These are phyloP conservation scores for Megaceryle alcyon DNA, from an alignment of 2,797 vertebrate species.

Conservation along the genomic window DNA sequence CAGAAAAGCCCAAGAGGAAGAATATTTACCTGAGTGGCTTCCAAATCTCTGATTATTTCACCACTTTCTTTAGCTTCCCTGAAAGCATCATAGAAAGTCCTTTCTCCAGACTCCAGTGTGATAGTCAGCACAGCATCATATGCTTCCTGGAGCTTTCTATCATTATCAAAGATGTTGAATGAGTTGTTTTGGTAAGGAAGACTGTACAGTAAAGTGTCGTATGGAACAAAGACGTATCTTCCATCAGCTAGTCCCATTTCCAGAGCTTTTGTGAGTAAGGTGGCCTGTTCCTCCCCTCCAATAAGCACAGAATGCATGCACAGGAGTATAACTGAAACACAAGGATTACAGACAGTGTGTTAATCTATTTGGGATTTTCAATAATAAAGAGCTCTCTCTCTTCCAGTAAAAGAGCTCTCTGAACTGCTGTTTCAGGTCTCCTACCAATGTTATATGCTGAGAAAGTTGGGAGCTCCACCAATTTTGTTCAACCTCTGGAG, in stretches of 20 bases:
- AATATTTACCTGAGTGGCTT: constrained; percentile 82
- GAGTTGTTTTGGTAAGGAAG: constrained; percentile 86
- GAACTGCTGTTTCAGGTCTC: neutral
- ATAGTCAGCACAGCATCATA: constrained; percentile 93
- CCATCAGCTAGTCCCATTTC: constrained; percentile 89
- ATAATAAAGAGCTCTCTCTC: neutral
- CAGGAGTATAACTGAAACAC: constrained; percentile 89
- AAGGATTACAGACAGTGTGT: neutral
- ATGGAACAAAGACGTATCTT: constrained; percentile 90
- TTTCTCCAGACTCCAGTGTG: constrained; percentile 86
- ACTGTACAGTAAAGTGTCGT: constrained; percentile 91
- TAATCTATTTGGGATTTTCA: neutral
- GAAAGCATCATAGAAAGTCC: constrained; percentile 88
- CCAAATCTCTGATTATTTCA: constrained; percentile 78
- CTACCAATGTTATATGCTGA: neutral
- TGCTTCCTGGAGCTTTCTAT: constrained; percentile 83
- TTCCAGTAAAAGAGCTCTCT: neutral
- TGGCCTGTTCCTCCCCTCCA: constrained; percentile 86
- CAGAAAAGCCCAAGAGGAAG: neutral
- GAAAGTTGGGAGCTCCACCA: neutral
- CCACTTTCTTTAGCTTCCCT: constrained; percentile 75
- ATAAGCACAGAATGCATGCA: constrained; percentile 92
- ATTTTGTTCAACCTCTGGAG: neutral
- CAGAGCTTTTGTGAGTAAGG: constrained; percentile 86
- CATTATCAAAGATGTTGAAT: constrained; percentile 81